Evolutionary conservation across 2,797 vertebrate species (phyloP), one percentile per base, ranked within the genome.

Genomic region (Platalea minor): DNA sequence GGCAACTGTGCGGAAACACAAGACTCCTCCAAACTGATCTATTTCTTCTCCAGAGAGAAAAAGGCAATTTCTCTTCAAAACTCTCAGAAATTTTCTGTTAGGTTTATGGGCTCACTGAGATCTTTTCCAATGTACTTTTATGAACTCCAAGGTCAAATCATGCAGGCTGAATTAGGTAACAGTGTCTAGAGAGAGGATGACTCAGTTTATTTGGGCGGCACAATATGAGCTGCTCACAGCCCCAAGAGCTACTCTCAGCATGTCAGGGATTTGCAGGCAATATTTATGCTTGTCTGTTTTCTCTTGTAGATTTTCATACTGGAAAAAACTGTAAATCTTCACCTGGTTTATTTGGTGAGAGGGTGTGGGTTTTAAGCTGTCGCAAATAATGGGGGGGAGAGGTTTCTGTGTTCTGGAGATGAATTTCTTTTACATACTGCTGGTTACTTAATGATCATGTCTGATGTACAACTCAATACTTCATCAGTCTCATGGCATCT

Each of bases 141-240:
- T 70, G 67, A 92, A 89, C 56, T 94, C 51, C 88, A 96, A 96
- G 96, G 96, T 96, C 90, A 94, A 91, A 74, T 87, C 51, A 67
- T 46, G 67, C 84, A 95, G 83, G 67, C 72, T 95, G 85, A 91
- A 89, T 95, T 94, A 72, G 73, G 80, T 93, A 92, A 91, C 46
- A 76, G 83, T 68, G 61, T 94, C 91, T 96, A 94, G 76, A 91
- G 95, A 93, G 88, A 88, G 39, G 51, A 95, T 94, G 93, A 94
- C 86, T 96, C 94, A 90, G 91, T 95, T 86, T 94, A 85, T 94
- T 96, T 96, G 92, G 85, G 80, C 21, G 1, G 85, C 69, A 84
- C 46, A 65, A 64, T 81, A 82, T 79, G 87, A 94, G 83, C 46
- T 79, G 25, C 60, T 85, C 48, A 43, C 4, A 70, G 60, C 87